These are phyloP conservation scores for Sebastes elongatus DNA, from an alignment of 2,797 vertebrate genomes.

Conservation along the genomic window DNA sequence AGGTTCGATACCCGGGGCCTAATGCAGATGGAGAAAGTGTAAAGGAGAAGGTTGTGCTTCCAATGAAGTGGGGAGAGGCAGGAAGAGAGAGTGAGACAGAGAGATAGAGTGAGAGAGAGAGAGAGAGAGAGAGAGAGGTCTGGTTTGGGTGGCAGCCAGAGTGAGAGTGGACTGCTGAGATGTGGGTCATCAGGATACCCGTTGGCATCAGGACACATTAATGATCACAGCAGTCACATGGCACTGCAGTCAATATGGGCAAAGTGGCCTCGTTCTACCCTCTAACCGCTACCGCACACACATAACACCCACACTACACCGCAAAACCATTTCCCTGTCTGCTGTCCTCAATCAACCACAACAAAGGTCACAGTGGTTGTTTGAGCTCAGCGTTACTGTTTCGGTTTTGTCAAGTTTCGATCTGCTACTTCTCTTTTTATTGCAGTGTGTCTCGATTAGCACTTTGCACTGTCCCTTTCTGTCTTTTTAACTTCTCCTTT, in stretches of 20 bases:
- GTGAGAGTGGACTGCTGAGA: slow-evolving; percentile 76
- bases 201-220: slow-evolving; percentile 79
- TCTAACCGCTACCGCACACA: slow-evolving; percentile 36
- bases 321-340: slow-evolving; percentile 8
- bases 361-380: slow-evolving; percentile 24
- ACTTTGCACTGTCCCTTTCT: neutral
- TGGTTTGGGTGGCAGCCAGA: slow-evolving; percentile 67
- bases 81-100: slow-evolving; percentile 33
- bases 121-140: slow-evolving; percentile 31
- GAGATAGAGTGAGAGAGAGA: slow-evolving; percentile 43
- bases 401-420: neutral
- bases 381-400: slow-evolving; percentile 5
- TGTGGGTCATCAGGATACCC: slow-evolving; percentile 84
- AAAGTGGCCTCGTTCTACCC: slow-evolving; percentile 73
- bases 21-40: slow-evolving; percentile 25
- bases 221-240: slow-evolving; percentile 80
- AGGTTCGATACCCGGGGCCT: neutral
- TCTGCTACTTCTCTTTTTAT: neutral
- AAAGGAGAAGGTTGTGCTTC: slow-evolving; percentile 26
- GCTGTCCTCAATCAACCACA: slow-evolving; percentile 28
- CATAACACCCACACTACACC: slow-evolving; percentile 6
- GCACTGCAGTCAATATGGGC: slow-evolving; percentile 77
- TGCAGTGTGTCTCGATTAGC: neutral
- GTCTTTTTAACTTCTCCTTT: neutral
- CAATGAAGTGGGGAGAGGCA: slow-evolving; percentile 2